phyloP scores from a whole-genome alignment of 2,797 vertebrate genomes.

The Sebastes minor region DNA sequence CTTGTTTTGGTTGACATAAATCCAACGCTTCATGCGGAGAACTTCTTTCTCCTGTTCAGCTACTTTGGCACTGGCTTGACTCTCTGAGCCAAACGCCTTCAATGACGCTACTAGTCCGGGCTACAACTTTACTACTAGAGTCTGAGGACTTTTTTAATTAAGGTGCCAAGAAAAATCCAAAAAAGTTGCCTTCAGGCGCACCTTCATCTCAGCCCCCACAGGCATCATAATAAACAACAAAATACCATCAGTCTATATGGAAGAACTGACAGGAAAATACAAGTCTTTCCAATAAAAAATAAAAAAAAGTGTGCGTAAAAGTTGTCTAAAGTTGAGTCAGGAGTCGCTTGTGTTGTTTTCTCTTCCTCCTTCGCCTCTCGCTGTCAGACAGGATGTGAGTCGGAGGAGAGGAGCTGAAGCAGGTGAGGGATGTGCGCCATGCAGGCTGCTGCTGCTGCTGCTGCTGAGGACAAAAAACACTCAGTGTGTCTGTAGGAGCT shows the following conservation, averaged over 20 bases:
- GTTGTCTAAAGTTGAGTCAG: slow-evolving; percentile 8
- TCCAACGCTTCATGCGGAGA: slow-evolving; percentile 23
- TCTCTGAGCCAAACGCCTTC: slow-evolving; percentile 17
- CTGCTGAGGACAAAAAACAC: not conserved
- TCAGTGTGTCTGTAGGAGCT: not conserved
- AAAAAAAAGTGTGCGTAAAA: slow-evolving; percentile 6
- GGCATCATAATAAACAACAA: slow-evolving; percentile 12
- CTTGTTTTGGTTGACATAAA: slow-evolving; percentile 33
- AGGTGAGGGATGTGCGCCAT: slow-evolving; percentile 74
- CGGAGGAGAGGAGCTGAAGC: slow-evolving; percentile 70
- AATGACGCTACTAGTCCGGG: not conserved
- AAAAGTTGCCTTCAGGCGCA: slow-evolving; percentile 9
- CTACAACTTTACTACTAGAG: not conserved
- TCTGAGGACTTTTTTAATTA: not conserved
- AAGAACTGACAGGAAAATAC: not conserved
- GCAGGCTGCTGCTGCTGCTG: slow-evolving; percentile 10
- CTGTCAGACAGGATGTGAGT: slow-evolving; percentile 58
- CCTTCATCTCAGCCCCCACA: slow-evolving; percentile 16
- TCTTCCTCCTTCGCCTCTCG: slow-evolving; percentile 42
- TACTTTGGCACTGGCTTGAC: slow-evolving; percentile 18
- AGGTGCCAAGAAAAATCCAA: not conserved
- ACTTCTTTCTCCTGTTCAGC: slow-evolving; percentile 21
- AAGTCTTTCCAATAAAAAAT: not conserved
- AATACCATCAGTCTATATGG: not conserved
- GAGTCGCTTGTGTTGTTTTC: not conserved